Base-by-base conservation (phyloP, 2,113 vertebrate species). In the Archocentrus centrarchus region DNA sequence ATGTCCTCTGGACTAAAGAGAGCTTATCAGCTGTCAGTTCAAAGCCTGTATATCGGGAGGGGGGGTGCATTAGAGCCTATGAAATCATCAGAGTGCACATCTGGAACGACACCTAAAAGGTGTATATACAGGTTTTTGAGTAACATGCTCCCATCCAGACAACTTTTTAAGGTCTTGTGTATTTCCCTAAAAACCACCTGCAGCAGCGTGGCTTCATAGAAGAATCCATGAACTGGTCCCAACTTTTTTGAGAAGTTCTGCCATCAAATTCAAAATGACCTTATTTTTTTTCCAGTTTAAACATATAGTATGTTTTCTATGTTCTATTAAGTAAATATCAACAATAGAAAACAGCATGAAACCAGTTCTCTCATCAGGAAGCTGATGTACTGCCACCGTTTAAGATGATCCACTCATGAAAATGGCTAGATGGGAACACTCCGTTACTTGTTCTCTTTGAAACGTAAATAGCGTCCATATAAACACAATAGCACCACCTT, bases 281-380 rank as follows among this genome's bases (percentile, higher is more conserved):
- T 41, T 11, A 41, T 39, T 10, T 39, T 39, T 39, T 39, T 8
- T 39, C 7, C 8, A 8, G 8, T 39, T 39, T 39, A 39, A 39
- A 2, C 39, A 10, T 10, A 3, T 39, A 3, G 9, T 10, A 27
- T 47, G 27, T 27, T 27, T 27, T 27, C 27, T 27, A 27, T 27
- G 41, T 68, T 68, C 3, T 44, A 44, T 13, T 5, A 3, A 44
- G 13, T 13, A 5, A 44, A 50, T 15, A 41, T 2, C 41, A 44
- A 13, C 41, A 44, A 1, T 1, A 0, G 0, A 44, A 20, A 15
- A 11, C 20, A 41, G 1, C 35, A 44, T 22, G 2, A 14, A 18
- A 50, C 6, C 15, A 50, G 15, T 18, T 50, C 15, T 50, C 2
- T 18, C 47, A 50, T 17, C 15, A 17, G 15, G 47, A 47, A 9